Base-by-base conservation (phyloP, 2,797 vertebrate genomes). In the Sphenodon punctatus region DNA sequence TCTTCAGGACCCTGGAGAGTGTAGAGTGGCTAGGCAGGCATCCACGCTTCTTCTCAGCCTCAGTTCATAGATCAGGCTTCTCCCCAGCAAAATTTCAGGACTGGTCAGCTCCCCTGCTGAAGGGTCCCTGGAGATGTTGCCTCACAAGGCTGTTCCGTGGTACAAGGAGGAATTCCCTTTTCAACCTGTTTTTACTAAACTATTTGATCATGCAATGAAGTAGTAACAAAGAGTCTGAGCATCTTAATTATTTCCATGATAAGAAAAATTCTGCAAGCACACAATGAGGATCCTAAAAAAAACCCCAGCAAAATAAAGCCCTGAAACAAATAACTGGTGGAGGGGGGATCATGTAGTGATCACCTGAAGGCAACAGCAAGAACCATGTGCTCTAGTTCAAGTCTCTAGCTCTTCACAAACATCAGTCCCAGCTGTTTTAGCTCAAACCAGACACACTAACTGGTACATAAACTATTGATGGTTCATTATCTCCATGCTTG, bases 401-500 rank as follows among this genome's bases (percentile, higher is more conserved):
- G 20, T 83, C 36, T 34, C 27, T 89, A 1, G 75, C 56, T 63
- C 56, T 89, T 88, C 67, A 61, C 79, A 85, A 91, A 77, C 65
- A 68, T 80, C 60, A 10, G 15, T 74, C 20, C 59, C 23, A 75
- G 46, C 85, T 89, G 86, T 83, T 88, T 91, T 85, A 87, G 30
- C n/a, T 86, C 75, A 58, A 87, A 73, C 61, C 4, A 25, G 30
- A 60, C 56, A 45, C 67, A 78, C 86, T 78, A 87, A 42, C 39
- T 84, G 66, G 68, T 61, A 7, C 80, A 83, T 90, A 90, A 91
- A 88, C 65, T 88, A 88, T 80, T 89, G 69, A 92, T 89, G 55
- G 43, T 45, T 92, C 41, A 60, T 90, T 85, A 72, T 82, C 55
- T 84, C 34, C 45, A 70, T 68, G 71, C 32, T 81, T 75, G 20